Conservation (phyloP, 2,888 invertebrate genomes). For the Itoplectis maculator region DNA sequence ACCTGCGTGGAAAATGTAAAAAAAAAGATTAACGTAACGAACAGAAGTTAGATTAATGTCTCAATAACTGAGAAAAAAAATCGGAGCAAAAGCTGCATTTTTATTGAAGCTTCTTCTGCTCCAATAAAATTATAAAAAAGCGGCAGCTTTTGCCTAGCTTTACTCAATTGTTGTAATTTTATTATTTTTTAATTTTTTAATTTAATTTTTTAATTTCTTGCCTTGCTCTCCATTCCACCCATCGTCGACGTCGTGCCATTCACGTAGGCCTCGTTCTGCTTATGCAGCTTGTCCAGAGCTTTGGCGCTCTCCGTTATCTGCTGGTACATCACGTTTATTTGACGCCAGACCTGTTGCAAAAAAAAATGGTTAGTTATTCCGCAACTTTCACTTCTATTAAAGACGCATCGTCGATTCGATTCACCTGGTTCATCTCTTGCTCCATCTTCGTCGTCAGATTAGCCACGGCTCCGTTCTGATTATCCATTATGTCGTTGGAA, state of each 20-base stretch:
- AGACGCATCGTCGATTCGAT: too few species aligned
- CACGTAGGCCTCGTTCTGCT: slow-evolving; percentile 92
- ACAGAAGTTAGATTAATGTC: neutral
- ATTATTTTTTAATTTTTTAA: too few species aligned
- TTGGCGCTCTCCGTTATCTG: slow-evolving; percentile 92
- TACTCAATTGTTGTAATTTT: too few species aligned
- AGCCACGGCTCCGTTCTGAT: slow-evolving; percentile 89
- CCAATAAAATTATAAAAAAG: too few species aligned
- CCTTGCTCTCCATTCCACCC: slow-evolving; percentile 92
- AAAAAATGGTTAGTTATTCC: neutral
- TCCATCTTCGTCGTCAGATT: slow-evolving; percentile 92
- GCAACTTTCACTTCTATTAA: neutral
- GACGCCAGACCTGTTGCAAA: slow-evolving; percentile 90
- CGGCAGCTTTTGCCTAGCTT: too few species aligned
- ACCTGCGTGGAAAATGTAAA: slow-evolving; percentile 85
- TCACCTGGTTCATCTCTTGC: slow-evolving; percentile 90
- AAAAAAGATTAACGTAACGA: neutral
- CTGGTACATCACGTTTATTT: slow-evolving; percentile 95
- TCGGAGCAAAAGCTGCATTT: too few species aligned
- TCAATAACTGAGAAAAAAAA: too few species aligned
- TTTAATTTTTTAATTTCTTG: slow-evolving; percentile 75
- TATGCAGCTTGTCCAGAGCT: slow-evolving; percentile 91
- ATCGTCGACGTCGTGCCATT: slow-evolving; percentile 92
- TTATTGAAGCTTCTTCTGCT: too few species aligned
- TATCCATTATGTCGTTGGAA: slow-evolving; percentile 89